A percentile compares a stretch with the other conserved stretches of the same genome.
These are phyloP conservation scores for Polylopha cassiicola DNA, from an alignment of 2,888 invertebrate species.

Conservation along the genomic window DNA sequence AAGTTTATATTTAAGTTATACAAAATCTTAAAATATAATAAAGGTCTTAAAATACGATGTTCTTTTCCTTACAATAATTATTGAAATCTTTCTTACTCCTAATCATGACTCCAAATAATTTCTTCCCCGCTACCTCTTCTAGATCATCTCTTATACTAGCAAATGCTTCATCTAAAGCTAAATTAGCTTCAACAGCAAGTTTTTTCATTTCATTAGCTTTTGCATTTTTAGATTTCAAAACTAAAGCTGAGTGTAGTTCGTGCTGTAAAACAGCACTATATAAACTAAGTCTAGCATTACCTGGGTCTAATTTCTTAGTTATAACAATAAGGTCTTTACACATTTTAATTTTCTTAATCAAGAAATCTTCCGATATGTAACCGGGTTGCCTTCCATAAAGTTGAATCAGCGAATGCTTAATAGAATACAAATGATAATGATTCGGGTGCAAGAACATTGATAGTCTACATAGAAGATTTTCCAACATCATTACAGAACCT, in stretches of 20 bases:
- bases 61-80: conserved; percentile 67
- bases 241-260: conserved; percentile 80
- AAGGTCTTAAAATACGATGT: conserved; percentile 36
- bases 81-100: conserved; percentile 67
- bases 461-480: conserved; percentile 81
- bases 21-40: conserved; percentile 20
- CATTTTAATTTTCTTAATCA: conserved; percentile 81
- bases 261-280: conserved; percentile 87
- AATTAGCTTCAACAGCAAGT: conserved; percentile 52
- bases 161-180: conserved; percentile 60
- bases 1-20: conserved; percentile 18
- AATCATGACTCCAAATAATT: conserved; percentile 65
- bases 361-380: conserved; percentile 77
- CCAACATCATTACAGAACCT: conserved; percentile 78
- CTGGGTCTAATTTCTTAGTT: conserved; percentile 82
- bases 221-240: conserved; percentile 66
- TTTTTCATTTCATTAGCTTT: conserved; percentile 66
- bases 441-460: conserved; percentile 87
- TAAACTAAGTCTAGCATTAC: conserved; percentile 83
- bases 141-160: conserved; percentile 71
- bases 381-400: conserved; percentile 84
- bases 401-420: conserved; percentile 89
- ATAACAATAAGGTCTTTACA: conserved; percentile 80
- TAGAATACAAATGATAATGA: conserved; percentile 89
- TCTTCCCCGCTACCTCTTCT: conserved; percentile 74